phyloP scores from a whole-genome alignment of 2,113 vertebrate species.

The Scytalopus superciliaris region DNA sequence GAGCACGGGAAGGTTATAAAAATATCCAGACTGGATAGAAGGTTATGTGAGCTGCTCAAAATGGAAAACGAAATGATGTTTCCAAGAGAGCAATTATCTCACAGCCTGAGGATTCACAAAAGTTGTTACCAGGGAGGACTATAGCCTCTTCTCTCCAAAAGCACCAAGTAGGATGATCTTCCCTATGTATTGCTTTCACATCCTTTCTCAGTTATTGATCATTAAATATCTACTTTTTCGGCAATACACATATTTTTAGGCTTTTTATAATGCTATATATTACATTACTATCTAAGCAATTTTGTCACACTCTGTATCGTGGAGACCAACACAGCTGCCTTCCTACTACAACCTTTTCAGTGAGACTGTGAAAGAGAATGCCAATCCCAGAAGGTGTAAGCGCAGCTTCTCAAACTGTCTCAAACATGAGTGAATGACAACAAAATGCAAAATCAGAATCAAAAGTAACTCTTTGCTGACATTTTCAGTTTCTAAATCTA shows the following conservation, averaged over 20 bases:
- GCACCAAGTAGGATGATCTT: not conserved
- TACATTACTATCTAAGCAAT: not conserved
- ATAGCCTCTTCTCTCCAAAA: not conserved
- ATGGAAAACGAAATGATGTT: not conserved
- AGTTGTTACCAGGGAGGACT: not conserved
- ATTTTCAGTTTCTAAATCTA: not conserved
- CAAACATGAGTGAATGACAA: not conserved
- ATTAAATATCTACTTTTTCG: not conserved
- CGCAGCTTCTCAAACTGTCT: not conserved
- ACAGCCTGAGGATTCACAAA: not conserved
- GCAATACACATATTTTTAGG: rapidly evolving
- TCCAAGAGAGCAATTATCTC: not conserved
- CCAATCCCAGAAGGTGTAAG: not conserved
- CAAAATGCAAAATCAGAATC: not conserved
- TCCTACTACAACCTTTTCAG: not conserved
- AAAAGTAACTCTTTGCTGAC: not conserved
- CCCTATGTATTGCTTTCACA: not conserved
- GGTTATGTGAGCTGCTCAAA: not conserved
- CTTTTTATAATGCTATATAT: not conserved
- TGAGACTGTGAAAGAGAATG: not conserved
- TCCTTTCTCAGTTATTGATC: not conserved
- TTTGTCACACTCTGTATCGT: not conserved
- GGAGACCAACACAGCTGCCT: not conserved
- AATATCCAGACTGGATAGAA: not conserved
- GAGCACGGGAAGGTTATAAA: not conserved